Conservation (phyloP, 1,140 invertebrate species). For the Hylaeus volcanicus region DNA sequence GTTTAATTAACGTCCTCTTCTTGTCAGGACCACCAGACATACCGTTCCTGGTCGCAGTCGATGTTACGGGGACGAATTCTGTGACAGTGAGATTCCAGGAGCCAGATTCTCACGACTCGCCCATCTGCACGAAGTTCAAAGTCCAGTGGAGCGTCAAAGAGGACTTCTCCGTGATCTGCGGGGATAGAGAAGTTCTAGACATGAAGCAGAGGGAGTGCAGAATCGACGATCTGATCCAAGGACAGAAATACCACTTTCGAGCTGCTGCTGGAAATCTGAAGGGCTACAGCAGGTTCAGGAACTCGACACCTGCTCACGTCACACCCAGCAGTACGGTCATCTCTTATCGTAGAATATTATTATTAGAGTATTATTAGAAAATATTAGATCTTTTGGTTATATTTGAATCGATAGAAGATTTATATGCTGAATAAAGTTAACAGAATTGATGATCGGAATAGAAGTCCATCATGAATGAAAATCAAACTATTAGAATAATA, state of each 20-base stretch:
- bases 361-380: not conserved
- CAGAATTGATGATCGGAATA: no score
- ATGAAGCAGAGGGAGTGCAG: constrained; percentile 82
- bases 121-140: constrained; percentile 94
- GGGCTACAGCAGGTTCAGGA: constrained; percentile 90
- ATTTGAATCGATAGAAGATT: no score
- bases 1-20: not conserved
- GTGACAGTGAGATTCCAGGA: constrained; percentile 89
- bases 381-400: no score
- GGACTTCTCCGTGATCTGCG: constrained; percentile 89
- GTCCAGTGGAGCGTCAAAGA: constrained; percentile 93
- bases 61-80: constrained; percentile 90
- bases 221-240: constrained; percentile 86
- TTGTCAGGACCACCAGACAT: constrained; percentile 87
- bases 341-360: not conserved
- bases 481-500: no score
- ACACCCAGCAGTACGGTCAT: constrained; percentile 91
- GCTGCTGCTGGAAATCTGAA: constrained; percentile 94
- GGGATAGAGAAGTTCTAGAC: constrained; percentile 89
- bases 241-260: constrained; percentile 92
- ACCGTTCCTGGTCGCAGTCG: constrained; percentile 88
- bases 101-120: constrained; percentile 84
- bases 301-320: constrained; percentile 89
- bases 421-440: no score
- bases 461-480: no score